A percentile compares a stretch with the other conserved stretches of the same genome.
Evolutionary conservation across 2,113 vertebrate species (phyloP).

Genomic region (Thymallus thymallus): DNA sequence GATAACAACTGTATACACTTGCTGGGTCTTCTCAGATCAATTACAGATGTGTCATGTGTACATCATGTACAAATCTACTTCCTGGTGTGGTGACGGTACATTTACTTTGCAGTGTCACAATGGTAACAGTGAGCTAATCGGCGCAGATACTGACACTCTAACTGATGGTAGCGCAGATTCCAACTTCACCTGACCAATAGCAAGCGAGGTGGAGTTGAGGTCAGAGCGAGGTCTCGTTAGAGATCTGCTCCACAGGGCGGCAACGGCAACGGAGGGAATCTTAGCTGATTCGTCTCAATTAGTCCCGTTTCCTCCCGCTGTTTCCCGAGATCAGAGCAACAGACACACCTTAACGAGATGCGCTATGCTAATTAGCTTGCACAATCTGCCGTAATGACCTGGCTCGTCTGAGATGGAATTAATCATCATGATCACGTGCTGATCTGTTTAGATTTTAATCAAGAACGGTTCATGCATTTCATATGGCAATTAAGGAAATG

Average conservation of each 20-base stretch:
- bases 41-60: background rate
- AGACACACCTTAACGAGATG: conserved; percentile 46
- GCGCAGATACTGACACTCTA: background rate
- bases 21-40: background rate
- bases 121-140: background rate
- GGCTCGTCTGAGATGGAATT: conserved; percentile 41
- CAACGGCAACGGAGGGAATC: background rate
- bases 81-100: background rate
- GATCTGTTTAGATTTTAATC: conserved; percentile 4
- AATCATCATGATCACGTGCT: too few relatives aligned
- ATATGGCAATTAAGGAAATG: conserved; percentile 6
- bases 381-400: conserved; percentile 48
- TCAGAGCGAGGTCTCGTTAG: background rate
- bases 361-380: conserved; percentile 51
- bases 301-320: background rate
- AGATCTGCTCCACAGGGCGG: background rate
- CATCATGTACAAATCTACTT: background rate
- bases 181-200: background rate
- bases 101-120: background rate
- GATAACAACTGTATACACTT: background rate
- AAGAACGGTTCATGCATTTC: conserved; percentile 4
- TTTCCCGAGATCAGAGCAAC: background rate
- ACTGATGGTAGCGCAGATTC: background rate
- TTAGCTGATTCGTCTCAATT: background rate
- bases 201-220: background rate